Evolutionary conservation across 2,888 invertebrate species (phyloP), one percentile per base, ranked within the genome.

Genomic region (Drosophila yooni): DNA sequence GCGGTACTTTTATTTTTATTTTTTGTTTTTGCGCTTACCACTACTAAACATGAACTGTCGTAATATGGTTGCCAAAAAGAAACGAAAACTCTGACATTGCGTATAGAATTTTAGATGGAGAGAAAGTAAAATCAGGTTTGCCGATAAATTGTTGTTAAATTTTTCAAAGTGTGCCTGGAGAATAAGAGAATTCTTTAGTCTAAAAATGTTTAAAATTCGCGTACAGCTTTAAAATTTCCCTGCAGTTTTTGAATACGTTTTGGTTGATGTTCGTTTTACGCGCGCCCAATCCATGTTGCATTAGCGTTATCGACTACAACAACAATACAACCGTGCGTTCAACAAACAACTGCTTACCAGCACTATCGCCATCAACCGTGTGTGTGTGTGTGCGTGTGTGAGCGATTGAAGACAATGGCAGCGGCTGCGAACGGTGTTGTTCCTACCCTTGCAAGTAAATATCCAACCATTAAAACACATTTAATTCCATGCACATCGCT

Each of bases 361-460:
- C 85, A 85, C 88, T 82, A 64, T 71, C 65, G 66, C 51, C 77
- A 67, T 67, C 59, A 64, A 64, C 57, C 71, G 79, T 75, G 75
- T 75, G 77, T 78, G 77, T 78, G 77, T 71, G 77, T 78, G 46
- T 43, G 43, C 79, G 77, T 71, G 77, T 78, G 77, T 71, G 77
- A 75, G 77, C 91, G 91, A 90, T 91, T 91, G 92, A 92, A 91
- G 91, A 92, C 91, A 90, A 93, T 93, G 93, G 93, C 93, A 91
- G 91, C 92, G 93, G 93, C 92, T 91, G 91, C 91, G 91, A 92
- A 92, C 89, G 92, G 92, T 89, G 91, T 91, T 91, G 92, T 91
- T 92, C 92, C 93, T 92, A 92, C 93, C 87, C 92, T 93, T 90
- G 93, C 93, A 92, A 92, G 93, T 93, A 92, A 92, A 86, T 92